phyloP scores from a whole-genome alignment of 2,113 vertebrate genomes.

The Struthidea cinerea region DNA sequence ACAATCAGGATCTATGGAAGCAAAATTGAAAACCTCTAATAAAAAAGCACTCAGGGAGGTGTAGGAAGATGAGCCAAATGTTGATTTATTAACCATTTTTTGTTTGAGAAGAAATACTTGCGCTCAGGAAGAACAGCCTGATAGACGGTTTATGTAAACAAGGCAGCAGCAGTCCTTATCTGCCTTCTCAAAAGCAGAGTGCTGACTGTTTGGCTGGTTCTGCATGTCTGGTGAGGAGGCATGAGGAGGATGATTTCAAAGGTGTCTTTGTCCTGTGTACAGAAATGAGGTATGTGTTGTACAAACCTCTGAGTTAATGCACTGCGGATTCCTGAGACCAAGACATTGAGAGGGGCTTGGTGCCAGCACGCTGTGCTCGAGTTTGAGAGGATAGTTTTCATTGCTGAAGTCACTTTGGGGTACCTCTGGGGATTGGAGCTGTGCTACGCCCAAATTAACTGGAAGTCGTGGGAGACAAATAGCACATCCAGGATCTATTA shows the following conservation, averaged over 20 bases:
- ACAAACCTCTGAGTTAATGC: background rate
- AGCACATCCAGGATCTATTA: background rate
- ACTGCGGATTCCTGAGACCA: background rate
- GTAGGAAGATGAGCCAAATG: conserved; percentile 1
- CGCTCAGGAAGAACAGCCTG: background rate
- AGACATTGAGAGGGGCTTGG: background rate
- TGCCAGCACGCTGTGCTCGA: accelerated
- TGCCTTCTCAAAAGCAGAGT: background rate
- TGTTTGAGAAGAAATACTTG: background rate
- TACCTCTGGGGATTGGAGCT: background rate
- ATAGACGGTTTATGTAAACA: background rate
- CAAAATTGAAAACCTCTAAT: conserved; percentile 20
- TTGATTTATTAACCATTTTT: conserved; percentile 9
- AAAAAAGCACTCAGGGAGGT: background rate
- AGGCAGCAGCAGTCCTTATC: background rate
- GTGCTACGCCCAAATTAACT: background rate
- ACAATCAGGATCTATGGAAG: background rate
- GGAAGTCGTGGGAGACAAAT: background rate
- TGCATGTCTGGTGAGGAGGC: background rate
- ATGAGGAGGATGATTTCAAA: background rate
- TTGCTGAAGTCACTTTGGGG: background rate
- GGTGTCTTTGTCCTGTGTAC: background rate
- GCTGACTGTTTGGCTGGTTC: background rate
- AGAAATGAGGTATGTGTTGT: background rate
- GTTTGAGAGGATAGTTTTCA: background rate